phyloP scores from a whole-genome alignment of 2,113 vertebrate genomes.

The Lamprotornis superbus region DNA sequence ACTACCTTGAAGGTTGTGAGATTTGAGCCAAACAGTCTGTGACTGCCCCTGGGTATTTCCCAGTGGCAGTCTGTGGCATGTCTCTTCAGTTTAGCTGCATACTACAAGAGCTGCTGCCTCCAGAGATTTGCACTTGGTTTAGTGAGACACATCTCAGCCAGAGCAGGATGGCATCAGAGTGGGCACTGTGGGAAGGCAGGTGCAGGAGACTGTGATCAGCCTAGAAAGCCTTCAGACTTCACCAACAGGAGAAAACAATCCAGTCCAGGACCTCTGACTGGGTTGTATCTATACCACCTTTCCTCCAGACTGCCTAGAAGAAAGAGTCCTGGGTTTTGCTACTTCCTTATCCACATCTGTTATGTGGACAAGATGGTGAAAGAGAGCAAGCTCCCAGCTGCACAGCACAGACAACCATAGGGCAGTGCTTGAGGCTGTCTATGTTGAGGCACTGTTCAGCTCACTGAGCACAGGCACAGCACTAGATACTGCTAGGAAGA shows the following conservation, averaged over 20 bases:
- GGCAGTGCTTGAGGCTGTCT: neutral
- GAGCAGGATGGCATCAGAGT: neutral
- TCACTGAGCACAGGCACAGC: neutral
- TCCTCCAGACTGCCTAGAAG: neutral
- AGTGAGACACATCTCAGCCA: neutral
- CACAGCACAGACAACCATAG: neutral
- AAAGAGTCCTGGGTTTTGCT: neutral
- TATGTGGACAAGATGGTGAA: neutral
- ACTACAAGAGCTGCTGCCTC: neutral
- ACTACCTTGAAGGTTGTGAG: neutral
- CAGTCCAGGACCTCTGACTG: neutral
- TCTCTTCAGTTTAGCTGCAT: neutral
- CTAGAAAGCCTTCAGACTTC: neutral
- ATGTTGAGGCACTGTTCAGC: neutral
- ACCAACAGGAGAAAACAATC: neutral
- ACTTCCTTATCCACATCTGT: neutral
- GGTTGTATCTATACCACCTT: neutral
- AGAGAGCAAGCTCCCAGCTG: neutral
- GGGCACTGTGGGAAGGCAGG: neutral
- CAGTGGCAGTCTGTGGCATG: neutral
- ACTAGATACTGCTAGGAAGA: neutral
- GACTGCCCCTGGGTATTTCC: neutral
- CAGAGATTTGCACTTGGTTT: neutral
- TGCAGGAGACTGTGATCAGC: neutral
- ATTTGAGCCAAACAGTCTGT: neutral